Evolutionary conservation across 64 coral and sea anemone species (phyloP), one percentile per base, ranked within the genome.

Genomic region (Anthopleura sola): DNA sequence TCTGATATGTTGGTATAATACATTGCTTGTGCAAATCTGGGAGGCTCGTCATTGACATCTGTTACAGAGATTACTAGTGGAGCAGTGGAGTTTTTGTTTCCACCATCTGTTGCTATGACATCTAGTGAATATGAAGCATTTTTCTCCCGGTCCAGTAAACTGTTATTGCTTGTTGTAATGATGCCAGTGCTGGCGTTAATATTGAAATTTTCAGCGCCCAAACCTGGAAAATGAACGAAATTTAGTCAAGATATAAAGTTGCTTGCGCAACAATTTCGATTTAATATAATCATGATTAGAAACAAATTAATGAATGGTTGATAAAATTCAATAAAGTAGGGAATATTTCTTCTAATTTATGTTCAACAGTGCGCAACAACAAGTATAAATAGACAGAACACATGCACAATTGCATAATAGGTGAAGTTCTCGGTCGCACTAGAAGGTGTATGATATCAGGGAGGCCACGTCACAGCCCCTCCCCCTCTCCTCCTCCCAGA

Each of bases 1-100:
- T 95, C 93, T 1, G 93, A 92, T 39, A 95, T 77, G 75, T 95
- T 95, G 56, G 86, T 86, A 48, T 86, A 85, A 37, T 85, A 95
- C 3, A 89, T 54, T 6, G 77, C 29, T 34, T 88, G 21, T 23
- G 75, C 84, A 50, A 95, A 95, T 31, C 18, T 86, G n/a, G 94
- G 94, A 77, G 64, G 46, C 84, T 92, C 87, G 62, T 95, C 94
- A 36, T 95, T 95, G 38, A 85, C 80, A 51, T 95, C 94, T 9
- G 55, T 92, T 14, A 95, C 36, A 17, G 48, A 50, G 37, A 95
- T 80, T 17, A 36, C 57, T 7, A 95, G 78, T 32, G 57, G 76
- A 17, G 75, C 89, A n/a, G 86, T 81, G 2, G 93, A 60, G 10
- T 50, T 57, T 62, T 62, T 80, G n/a, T 85, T 88, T 0, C 93